Conservation (phyloP, 2,113 vertebrate species). For the Gnathonemus longibarbis region DNA sequence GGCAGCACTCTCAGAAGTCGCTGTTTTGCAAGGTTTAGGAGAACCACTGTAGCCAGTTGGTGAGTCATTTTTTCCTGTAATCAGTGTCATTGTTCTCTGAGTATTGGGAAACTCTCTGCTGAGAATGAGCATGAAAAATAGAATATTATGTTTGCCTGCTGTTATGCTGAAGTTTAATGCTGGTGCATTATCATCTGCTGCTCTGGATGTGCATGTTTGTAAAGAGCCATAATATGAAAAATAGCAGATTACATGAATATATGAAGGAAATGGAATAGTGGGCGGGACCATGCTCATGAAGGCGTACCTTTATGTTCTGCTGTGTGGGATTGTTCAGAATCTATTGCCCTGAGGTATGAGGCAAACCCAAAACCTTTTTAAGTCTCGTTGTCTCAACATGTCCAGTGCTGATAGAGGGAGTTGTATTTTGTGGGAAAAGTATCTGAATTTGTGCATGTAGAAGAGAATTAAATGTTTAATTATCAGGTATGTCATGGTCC, state of each 20-base stretch:
- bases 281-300: neutral
- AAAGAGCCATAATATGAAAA: neutral
- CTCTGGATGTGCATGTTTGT: neutral
- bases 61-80: neutral
- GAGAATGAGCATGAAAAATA: neutral
- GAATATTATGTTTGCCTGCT: neutral
- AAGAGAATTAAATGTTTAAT: neutral
- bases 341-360: neutral
- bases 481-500: neutral
- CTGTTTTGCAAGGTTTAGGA: neutral
- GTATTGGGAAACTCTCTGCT: neutral
- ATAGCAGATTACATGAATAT: neutral
- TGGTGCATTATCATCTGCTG: neutral
- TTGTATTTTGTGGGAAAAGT: neutral
- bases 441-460: neutral
- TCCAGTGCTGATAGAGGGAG: neutral
- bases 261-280: neutral
- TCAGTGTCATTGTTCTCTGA: neutral
- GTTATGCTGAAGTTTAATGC: neutral
- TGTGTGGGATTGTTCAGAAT: neutral
- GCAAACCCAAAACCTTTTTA: neutral
- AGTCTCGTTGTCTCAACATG: neutral
- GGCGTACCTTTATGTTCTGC: neutral
- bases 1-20: neutral
- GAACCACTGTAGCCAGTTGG: neutral